Evolutionary conservation across 2,797 vertebrate genomes (phyloP), one percentile per base, ranked within the genome.

Genomic region (Chromobotia macracanthus): DNA sequence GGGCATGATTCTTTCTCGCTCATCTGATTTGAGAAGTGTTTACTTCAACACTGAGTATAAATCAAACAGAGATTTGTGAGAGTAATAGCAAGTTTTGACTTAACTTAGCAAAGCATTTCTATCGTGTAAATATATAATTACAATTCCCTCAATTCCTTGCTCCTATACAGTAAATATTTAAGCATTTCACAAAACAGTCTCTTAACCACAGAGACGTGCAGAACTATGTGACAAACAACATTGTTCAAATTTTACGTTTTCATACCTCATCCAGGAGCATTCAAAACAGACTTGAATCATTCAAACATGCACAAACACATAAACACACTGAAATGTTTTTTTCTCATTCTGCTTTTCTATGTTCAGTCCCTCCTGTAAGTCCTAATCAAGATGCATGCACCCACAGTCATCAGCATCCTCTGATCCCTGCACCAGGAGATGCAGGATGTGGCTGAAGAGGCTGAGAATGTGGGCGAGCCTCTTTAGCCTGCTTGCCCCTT

Each of bases 361-460:
- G 60, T 74, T 77, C 53, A 73, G 44, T 58, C 44, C 58, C 77
- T 80, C 68, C 77, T 83, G 84, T 90, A 91, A 90, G 84, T 82
- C 84, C 86, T 89, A 90, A 93, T 93, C 91, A 93, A 90, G 89
- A 88, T 84, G 69, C 86, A 89, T 85, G 84, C 41, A 44, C 10
- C 41, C 10, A 10, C 11, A 10, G 41, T 44, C 41, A 44, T 11
- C 10, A 10, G 10, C 41, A 44, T 44, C 41, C 10, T 38, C 35
- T 38, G 35, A 38, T 38, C 6, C 1, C 35, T 38, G 10, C 9
- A 10, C 41, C 41, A 44, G 41, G 9, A 11, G 10, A 44, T 44
- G 41, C 9, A 44, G 41, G 41, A 11, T 11, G 41, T 44, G 41
- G 41, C 41, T 44, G 9, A 44, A 44, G 41, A 44, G 41, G 41